These are phyloP conservation scores for Ciona savignyi DNA, from an alignment of 23 tunicate species.

Conservation along the genomic window DNA sequence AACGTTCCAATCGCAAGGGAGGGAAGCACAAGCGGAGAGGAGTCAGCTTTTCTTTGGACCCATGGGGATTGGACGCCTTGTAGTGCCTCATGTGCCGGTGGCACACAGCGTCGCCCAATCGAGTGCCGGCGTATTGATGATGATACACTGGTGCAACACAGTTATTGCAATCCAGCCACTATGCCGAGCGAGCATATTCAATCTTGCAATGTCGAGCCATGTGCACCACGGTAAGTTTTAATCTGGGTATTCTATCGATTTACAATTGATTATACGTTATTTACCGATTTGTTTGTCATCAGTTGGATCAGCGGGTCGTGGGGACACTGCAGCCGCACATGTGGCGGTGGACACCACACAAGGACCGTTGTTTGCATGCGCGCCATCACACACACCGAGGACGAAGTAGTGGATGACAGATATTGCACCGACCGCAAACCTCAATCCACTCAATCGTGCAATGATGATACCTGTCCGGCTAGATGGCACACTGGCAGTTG, in stretches of 20 bases:
- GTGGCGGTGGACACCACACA: conserved; percentile 83
- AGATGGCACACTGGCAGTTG: conserved; percentile 62
- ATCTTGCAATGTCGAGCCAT: conserved; percentile 79
- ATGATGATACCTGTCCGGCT: conserved; percentile 75
- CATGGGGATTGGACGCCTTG: conserved; percentile 83
- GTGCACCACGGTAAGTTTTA: conserved; percentile 88
- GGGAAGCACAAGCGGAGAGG: conserved; percentile 42
- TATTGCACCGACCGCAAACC: conserved; percentile 54
- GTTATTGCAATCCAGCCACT: conserved; percentile 54
- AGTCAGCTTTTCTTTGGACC: conserved; percentile 74
- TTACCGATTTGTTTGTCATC: conserved; percentile 3
- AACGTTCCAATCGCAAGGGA: conserved; percentile 75
- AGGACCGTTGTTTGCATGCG: conserved; percentile 64
- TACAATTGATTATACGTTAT: too few relatives aligned
- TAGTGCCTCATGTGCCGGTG: conserved; percentile 81
- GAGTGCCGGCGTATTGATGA: conserved; percentile 72
- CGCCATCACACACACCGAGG: conserved; percentile 48
- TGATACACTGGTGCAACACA: conserved; percentile 59
- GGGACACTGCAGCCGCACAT: conserved; percentile 62
- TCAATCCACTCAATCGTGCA: conserved; percentile 39
- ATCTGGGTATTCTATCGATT: too few relatives aligned
- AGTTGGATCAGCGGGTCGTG: conserved; percentile 81
- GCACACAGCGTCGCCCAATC: conserved; percentile 52
- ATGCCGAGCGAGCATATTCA: conserved; percentile 54
- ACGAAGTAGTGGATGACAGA: conserved; percentile 44